phyloP scores from a whole-genome alignment of 1,140 invertebrate species.

The Tetraneura akinire region DNA sequence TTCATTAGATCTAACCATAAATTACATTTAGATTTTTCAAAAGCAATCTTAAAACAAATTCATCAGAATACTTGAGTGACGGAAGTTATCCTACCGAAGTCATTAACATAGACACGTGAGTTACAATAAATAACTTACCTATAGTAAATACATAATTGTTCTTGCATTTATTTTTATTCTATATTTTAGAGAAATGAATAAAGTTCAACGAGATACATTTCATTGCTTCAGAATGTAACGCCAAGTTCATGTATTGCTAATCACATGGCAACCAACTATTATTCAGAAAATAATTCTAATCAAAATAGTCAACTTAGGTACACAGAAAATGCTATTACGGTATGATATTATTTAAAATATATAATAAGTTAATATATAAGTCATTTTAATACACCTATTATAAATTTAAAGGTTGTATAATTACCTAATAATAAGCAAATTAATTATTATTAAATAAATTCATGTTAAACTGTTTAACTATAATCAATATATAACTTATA shows the following conservation, averaged over 20 bases:
- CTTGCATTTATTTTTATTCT: not conserved
- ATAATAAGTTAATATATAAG: too few species aligned
- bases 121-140: not conserved
- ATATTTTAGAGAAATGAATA: not conserved
- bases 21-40: conserved; percentile 70
- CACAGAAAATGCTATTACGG: conserved; percentile 36
- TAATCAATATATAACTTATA: too few species aligned
- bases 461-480: not conserved
- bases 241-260: not conserved
- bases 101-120: not conserved
- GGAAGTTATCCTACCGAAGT: conserved; percentile 11
- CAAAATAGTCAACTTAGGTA: conserved; percentile 41
- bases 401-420: too few species aligned
- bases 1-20: conserved; percentile 33
- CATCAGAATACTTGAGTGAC: conserved; percentile 57
- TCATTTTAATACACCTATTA: too few species aligned
- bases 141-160: not conserved
- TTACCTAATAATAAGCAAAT: too few species aligned
- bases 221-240: not conserved
- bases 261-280: not conserved
- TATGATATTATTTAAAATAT: not conserved
- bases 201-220: not conserved
- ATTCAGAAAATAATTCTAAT: conserved; percentile 2
- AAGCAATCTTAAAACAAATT: conserved; percentile 71
- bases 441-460: too few species aligned